Evolutionary conservation across 2,888 invertebrate species (phyloP).

Genomic region (Noctua pronuba): DNA sequence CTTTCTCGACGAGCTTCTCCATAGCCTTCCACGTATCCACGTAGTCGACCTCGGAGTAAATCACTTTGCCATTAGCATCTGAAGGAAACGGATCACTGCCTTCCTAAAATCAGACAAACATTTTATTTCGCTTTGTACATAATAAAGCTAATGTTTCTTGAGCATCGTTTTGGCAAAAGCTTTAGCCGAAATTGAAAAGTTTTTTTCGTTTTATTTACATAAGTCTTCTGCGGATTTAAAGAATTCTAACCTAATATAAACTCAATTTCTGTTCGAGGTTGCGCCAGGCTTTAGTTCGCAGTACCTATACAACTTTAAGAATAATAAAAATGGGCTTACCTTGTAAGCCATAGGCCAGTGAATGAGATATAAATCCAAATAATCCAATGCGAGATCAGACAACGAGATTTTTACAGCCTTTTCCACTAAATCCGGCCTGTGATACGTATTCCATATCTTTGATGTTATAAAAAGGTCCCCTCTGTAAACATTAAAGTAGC

Average conservation of each 20-base stretch:
- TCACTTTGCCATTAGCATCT: slow-evolving; percentile 87
- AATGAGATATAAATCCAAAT: slow-evolving; percentile 95
- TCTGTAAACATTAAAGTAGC: slow-evolving; percentile 61
- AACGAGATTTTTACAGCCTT: slow-evolving; percentile 92
- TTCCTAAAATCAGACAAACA: slow-evolving; percentile 83
- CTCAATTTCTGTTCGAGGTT: slow-evolving; percentile 47
- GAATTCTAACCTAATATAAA: slow-evolving; percentile 52
- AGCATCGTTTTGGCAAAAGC: slow-evolving; percentile 47
- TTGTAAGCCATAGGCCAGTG: slow-evolving; percentile 96
- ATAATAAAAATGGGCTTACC: slow-evolving; percentile 81
- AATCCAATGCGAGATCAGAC: slow-evolving; percentile 92
- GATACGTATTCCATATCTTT: slow-evolving; percentile 93
- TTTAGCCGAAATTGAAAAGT: slow-evolving; percentile 54
- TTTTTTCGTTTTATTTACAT: slow-evolving; percentile 47
- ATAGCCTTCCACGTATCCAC: slow-evolving; percentile 93
- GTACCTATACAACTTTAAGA: slow-evolving; percentile 54
- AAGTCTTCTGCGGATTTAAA: slow-evolving; percentile 53
- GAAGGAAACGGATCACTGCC: slow-evolving; percentile 91
- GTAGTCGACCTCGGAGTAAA: slow-evolving; percentile 91
- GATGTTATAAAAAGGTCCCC: slow-evolving; percentile 92
- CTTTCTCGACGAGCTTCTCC: slow-evolving; percentile 92
- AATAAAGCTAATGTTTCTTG: slow-evolving; percentile 55
- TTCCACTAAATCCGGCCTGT: slow-evolving; percentile 92
- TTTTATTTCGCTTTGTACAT: slow-evolving; percentile 55
- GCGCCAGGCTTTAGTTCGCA: slow-evolving; percentile 38